phyloP scores from a whole-genome alignment of 2,797 vertebrate genomes.

The Acanthurus leucopareius region DNA sequence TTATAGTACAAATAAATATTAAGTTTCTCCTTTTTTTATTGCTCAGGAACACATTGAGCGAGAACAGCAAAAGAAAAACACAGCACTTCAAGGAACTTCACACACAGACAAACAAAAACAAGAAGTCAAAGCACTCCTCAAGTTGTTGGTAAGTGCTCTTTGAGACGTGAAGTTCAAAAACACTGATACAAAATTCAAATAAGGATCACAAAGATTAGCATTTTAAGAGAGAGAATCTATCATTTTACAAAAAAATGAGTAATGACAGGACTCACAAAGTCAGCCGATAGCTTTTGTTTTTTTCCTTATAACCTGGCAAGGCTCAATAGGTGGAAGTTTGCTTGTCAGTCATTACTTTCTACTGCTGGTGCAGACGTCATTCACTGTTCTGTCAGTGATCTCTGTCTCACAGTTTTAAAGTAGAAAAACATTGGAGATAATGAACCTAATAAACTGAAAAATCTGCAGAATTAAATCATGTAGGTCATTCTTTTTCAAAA shows the following conservation, averaged over 20 bases:
- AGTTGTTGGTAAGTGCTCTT: neutral
- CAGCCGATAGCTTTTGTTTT: neutral
- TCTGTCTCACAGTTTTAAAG: neutral
- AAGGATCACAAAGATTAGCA: neutral
- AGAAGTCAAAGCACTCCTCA: too few species aligned
- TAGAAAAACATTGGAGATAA: neutral
- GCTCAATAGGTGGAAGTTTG: neutral
- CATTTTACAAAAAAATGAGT: neutral
- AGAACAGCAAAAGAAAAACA: neutral
- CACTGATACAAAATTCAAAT: neutral
- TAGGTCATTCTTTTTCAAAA: neutral
- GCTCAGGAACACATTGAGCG: too few species aligned
- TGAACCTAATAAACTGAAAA: neutral
- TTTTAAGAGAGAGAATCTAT: slow-evolving; percentile 6
- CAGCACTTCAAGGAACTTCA: neutral
- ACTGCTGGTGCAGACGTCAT: too few species aligned
- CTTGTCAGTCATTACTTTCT: neutral
- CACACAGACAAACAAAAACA: too few species aligned
- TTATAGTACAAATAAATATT: neutral
- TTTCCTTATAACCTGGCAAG: neutral
- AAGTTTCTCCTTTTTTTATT: too few species aligned
- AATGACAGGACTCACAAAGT: neutral
- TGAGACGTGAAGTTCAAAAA: neutral
- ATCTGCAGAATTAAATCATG: neutral
- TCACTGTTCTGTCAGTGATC: neutral